A percentile compares a stretch with the other conserved stretches of the same genome.
phyloP scores from a whole-genome alignment of 2,113 vertebrate species.

The Lontra canadensis region DNA sequence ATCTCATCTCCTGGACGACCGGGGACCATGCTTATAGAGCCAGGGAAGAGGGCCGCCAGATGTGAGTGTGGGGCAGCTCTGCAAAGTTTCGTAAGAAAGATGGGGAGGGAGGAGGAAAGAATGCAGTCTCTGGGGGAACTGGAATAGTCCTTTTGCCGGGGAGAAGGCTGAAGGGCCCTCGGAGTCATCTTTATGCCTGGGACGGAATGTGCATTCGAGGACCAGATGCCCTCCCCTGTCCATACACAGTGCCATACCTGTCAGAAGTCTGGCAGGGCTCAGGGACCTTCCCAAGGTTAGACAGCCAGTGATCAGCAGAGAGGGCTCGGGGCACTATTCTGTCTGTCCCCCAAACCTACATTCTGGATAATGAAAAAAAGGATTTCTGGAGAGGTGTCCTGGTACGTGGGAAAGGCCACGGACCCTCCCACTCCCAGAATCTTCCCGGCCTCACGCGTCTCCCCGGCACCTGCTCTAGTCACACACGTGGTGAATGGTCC shows the following conservation, averaged over 20 bases:
- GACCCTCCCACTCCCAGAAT: neutral
- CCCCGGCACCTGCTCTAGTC: neutral
- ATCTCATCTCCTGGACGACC: neutral
- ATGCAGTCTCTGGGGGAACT: neutral
- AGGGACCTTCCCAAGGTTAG: neutral
- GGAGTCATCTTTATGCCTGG: neutral
- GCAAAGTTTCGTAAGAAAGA: neutral
- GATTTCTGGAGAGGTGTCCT: neutral
- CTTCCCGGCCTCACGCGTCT: neutral
- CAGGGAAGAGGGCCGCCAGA: neutral
- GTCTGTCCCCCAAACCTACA: neutral
- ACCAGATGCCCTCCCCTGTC: neutral
- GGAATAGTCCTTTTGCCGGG: neutral
- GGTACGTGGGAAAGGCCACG: neutral
- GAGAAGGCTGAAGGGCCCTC: neutral
- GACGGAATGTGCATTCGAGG: rapidly evolving
- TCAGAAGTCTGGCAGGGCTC: neutral
- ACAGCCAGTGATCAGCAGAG: neutral
- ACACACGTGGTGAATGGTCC: rapidly evolving
- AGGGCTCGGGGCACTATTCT: neutral
- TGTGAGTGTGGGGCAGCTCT: neutral
- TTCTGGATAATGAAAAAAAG: neutral
- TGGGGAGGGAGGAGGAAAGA: neutral
- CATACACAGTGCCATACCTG: neutral
- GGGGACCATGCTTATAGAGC: neutral